Conservation (phyloP, 2,888 invertebrate species). For the Sturmia bella region DNA sequence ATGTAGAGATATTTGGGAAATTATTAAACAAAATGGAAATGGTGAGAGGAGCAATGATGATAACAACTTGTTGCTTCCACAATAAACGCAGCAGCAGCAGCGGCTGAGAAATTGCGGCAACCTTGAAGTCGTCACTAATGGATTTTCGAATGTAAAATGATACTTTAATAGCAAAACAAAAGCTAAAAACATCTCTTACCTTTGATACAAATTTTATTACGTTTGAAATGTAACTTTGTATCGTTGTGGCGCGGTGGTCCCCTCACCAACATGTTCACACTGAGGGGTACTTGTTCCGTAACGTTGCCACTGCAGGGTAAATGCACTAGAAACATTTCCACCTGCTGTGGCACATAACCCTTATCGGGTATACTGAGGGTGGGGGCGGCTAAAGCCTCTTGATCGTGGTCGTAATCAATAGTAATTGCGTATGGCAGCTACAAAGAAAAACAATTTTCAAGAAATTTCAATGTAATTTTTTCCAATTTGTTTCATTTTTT, state of each 20-base stretch:
- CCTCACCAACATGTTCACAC: conserved; percentile 91
- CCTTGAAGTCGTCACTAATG: conserved; percentile 18
- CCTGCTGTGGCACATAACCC: conserved; percentile 89
- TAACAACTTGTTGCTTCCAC: conserved; percentile 12
- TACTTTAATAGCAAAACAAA: neutral
- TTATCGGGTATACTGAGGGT: conserved; percentile 91
- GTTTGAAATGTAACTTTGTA: conserved; percentile 88
- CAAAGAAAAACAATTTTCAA: conserved; percentile 22
- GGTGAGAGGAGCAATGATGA: conserved; percentile 44
- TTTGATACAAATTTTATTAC: conserved; percentile 94
- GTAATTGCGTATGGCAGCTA: conserved; percentile 82
- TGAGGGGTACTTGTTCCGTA: conserved; percentile 91
- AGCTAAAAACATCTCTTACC: conserved; percentile 82
- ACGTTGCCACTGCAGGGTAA: conserved; percentile 92
- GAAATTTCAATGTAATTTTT: neutral
- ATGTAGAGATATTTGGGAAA: conserved; percentile 54
- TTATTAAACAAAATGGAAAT: conserved; percentile 60
- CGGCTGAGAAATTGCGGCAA: conserved; percentile 13
- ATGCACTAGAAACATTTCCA: conserved; percentile 89
- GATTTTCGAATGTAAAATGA: conserved; percentile 36
- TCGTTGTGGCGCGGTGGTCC: conserved; percentile 88
- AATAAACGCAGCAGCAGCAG: neutral
- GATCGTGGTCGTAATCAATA: conserved; percentile 84
- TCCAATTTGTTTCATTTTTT: neutral
- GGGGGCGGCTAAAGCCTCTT: conserved; percentile 89